phyloP scores from a whole-genome alignment of 2,113 vertebrate species.

The Pagrus major region DNA sequence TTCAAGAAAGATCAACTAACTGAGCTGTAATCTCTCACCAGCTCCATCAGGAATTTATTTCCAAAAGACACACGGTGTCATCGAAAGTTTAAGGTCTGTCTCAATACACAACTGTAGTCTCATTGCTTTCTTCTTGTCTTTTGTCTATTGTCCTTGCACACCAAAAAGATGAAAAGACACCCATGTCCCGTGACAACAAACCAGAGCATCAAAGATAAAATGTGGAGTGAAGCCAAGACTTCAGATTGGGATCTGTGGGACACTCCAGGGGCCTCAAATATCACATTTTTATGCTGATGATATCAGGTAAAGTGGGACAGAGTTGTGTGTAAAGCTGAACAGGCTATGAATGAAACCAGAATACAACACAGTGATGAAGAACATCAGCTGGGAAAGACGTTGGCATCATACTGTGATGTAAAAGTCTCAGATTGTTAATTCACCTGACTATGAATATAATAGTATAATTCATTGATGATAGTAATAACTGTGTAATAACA shows the following conservation, averaged over 20 bases:
- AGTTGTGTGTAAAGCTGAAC: constrained; percentile 11
- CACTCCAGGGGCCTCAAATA: constrained; percentile 32
- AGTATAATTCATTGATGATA: neutral
- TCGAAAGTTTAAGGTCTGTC: neutral
- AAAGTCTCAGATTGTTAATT: neutral
- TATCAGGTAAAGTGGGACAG: constrained; percentile 20
- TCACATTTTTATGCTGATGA: constrained; percentile 22
- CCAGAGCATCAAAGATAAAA: constrained; percentile 24
- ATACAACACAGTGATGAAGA: neutral
- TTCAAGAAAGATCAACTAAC: constrained; percentile 21
- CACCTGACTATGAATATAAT: neutral
- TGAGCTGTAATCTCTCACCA: constrained; percentile 4
- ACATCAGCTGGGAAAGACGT: constrained; percentile 19
- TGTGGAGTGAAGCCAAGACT: neutral
- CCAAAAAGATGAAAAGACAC: constrained; percentile 11
- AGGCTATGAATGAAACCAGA: neutral
- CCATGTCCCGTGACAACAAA: constrained; percentile 13
- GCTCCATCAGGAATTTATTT: constrained; percentile 29
- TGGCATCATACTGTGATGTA: constrained; percentile 16
- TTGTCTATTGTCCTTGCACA: neutral
- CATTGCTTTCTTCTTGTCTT: constrained; percentile 3
- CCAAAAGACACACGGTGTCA: constrained; percentile 21
- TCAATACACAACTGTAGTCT: neutral
- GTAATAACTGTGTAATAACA: neutral
- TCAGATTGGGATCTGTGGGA: constrained; percentile 10